These are phyloP conservation scores for Semnornis frantzii DNA, from an alignment of 2,113 vertebrate species.

Conservation along the genomic window DNA sequence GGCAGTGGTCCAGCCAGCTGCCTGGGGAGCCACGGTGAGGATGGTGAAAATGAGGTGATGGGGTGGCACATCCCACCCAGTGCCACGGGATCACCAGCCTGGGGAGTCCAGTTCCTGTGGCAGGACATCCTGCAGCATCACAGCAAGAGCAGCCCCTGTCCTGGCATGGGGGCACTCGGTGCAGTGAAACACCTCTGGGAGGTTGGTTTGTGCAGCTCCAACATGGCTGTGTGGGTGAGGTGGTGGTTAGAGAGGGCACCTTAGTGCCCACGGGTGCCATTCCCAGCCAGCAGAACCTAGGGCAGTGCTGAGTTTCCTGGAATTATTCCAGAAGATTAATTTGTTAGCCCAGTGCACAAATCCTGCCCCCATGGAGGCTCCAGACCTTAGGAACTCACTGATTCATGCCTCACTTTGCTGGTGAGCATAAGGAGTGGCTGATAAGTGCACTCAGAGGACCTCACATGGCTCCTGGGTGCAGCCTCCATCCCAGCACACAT, in stretches of 20 bases:
- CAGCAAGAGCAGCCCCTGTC: fast-evolving
- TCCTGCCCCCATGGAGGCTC: background rate
- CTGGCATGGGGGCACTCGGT: background rate
- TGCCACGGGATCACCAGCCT: fast-evolving
- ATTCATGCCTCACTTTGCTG: background rate
- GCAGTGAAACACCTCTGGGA: background rate
- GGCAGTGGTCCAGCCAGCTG: fast-evolving
- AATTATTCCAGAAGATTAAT: background rate
- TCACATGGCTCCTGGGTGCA: fast-evolving
- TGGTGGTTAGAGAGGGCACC: background rate
- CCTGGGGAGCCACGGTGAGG: fast-evolving
- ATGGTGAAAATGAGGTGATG: background rate
- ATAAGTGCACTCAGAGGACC: background rate
- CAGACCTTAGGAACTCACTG: background rate
- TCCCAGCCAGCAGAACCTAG: background rate
- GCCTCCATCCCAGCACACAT: fast-evolving
- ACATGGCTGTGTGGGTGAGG: fast-evolving
- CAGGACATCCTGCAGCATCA: fast-evolving
- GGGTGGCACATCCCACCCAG: fast-evolving
- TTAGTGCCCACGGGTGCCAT: background rate
- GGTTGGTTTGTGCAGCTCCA: background rate
- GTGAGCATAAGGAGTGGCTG: background rate
- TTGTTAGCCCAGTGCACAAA: background rate
- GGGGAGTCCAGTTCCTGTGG: fast-evolving
- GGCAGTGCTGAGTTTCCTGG: background rate